A percentile compares a stretch with the other conserved stretches of the same genome.
Conservation (phyloP, 2,888 invertebrate species). For the Athripsodes cinereus region DNA sequence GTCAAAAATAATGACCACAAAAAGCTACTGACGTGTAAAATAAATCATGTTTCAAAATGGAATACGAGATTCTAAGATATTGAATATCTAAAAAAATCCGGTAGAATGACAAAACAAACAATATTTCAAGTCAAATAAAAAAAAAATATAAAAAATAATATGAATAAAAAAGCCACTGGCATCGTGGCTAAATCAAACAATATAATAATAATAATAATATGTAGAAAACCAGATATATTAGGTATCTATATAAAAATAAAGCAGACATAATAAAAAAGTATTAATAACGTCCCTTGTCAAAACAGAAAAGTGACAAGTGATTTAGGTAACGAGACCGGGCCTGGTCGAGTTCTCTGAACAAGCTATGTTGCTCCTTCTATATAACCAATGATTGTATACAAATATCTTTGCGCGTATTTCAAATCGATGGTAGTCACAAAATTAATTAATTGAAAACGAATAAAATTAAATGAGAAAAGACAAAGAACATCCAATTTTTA, state of each 20-base stretch:
- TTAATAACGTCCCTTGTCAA: slow-evolving; percentile 24
- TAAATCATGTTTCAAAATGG: neutral
- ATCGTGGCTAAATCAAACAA: neutral
- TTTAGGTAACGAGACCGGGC: slow-evolving; percentile 17
- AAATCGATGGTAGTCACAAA: too few relatives aligned
- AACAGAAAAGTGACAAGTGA: slow-evolving; percentile 27
- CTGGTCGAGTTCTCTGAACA: too few relatives aligned
- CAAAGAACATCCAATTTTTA: too few relatives aligned
- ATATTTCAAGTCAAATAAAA: neutral
- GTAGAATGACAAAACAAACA: too few relatives aligned
- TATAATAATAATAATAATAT: too few relatives aligned
- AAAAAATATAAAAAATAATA: neutral
- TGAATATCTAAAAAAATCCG: neutral
- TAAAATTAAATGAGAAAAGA: too few relatives aligned
- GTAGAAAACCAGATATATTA: neutral
- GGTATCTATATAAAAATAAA: neutral
- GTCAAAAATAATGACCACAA: neutral
- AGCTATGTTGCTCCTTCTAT: too few relatives aligned
- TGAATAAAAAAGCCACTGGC: neutral
- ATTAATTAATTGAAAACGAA: too few relatives aligned
- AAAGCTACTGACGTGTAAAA: neutral
- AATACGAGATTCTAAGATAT: neutral
- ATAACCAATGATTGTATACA: too few relatives aligned
- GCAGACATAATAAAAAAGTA: slow-evolving; percentile 11
- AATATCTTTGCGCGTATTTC: too few relatives aligned